Evolutionary conservation across 1,140 invertebrate genomes (phyloP).

Genomic region (Pissodes strobi): DNA sequence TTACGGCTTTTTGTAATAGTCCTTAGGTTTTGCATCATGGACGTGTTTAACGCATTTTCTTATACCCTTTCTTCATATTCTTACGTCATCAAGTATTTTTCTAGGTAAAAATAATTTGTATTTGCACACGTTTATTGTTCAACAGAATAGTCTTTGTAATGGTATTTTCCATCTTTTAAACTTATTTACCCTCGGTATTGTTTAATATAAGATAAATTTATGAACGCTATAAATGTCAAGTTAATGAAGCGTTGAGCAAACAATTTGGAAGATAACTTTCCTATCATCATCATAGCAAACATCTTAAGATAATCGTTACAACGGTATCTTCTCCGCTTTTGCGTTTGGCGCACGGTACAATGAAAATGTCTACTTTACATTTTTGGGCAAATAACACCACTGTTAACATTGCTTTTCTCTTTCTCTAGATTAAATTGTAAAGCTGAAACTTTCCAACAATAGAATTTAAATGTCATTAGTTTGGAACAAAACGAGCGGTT

Average conservation of each 20-base stretch:
- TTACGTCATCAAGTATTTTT: slow-evolving; percentile 4
- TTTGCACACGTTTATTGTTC: slow-evolving; percentile 23
- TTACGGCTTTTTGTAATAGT: too few species aligned
- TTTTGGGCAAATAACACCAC: neutral
- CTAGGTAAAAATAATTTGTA: slow-evolving; percentile 2
- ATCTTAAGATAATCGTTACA: slow-evolving; percentile 24
- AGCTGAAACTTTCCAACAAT: too few species aligned
- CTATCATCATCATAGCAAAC: slow-evolving; percentile 21
- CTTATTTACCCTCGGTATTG: slow-evolving; percentile 30
- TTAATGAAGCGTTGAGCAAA: slow-evolving; percentile 29
- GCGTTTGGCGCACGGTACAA: neutral
- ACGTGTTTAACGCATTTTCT: too few species aligned
- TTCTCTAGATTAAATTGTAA: too few species aligned
- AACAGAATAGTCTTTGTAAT: slow-evolving; percentile 18
- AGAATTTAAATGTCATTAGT: too few species aligned
- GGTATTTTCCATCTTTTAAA: slow-evolving; percentile 28
- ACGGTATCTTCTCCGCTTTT: slow-evolving; percentile 7
- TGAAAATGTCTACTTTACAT: neutral
- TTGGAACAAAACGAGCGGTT: too few species aligned
- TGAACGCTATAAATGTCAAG: slow-evolving; percentile 33
- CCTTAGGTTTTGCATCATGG: too few species aligned
- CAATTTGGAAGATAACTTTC: slow-evolving; percentile 33
- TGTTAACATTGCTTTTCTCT: too few species aligned
- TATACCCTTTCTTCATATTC: too few species aligned
- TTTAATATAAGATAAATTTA: slow-evolving; percentile 36